These are phyloP conservation scores for Bradypodion ventrale DNA, from an alignment of 2,797 vertebrate genomes.

Conservation along the genomic window DNA sequence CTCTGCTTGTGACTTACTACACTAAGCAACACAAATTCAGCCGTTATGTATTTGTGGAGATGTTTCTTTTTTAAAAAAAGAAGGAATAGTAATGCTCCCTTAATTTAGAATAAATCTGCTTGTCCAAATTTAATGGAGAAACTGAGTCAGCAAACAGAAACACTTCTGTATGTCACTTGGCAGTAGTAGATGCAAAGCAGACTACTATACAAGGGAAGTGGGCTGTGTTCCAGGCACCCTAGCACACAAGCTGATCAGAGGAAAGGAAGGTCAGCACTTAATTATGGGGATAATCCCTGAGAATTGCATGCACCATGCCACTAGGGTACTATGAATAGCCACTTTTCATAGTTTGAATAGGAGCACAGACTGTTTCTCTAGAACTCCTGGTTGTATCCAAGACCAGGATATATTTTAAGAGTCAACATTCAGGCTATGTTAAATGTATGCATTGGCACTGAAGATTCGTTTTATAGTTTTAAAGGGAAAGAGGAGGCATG, in stretches of 20 bases:
- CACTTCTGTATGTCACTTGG: not conserved
- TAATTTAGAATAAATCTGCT: not conserved
- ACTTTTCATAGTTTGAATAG: not conserved
- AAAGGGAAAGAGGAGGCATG: not conserved
- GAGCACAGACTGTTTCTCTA: not conserved
- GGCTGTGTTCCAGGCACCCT: no score
- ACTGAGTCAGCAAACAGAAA: not conserved
- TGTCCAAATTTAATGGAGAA: not conserved
- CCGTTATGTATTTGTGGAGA: constrained; percentile 5
- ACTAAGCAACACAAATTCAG: no score
- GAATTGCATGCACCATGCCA: not conserved
- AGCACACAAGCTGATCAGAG: no score
- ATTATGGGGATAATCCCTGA: not conserved
- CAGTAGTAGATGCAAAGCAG: not conserved
- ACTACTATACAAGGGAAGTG: not conserved
- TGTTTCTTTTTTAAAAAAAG: constrained; percentile 30
- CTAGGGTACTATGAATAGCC: not conserved
- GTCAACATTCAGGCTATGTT: not conserved
- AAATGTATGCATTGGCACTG: not conserved
- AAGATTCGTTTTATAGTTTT: not conserved
- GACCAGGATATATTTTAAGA: not conserved
- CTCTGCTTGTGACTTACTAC: no score
- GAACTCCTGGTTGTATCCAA: not conserved
- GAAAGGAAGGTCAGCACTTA: no score
- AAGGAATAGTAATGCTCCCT: no score